A percentile compares a stretch with the other conserved stretches of the same genome.
Evolutionary conservation across 2,888 invertebrate species (phyloP).

Genomic region (Heteromyza rotundicornis): DNA sequence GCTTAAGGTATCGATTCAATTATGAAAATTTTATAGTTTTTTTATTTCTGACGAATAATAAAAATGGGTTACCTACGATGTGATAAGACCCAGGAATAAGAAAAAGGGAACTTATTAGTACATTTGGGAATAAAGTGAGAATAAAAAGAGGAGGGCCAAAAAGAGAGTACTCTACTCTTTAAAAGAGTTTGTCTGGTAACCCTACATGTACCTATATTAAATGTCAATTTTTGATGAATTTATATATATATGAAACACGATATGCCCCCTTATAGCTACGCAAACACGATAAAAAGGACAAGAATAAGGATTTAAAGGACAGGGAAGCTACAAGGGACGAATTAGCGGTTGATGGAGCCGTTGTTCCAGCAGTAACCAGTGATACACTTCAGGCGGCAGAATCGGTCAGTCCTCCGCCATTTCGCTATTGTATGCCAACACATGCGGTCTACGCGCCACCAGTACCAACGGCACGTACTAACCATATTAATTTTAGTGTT

Average conservation of each 20-base stretch:
- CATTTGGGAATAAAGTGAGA: too few relatives aligned
- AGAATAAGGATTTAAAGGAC: conserved; percentile 40
- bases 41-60: too few relatives aligned
- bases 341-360: too few relatives aligned
- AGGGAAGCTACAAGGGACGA: conserved; percentile 35
- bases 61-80: too few relatives aligned
- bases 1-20: too few relatives aligned
- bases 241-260: conserved; percentile 21
- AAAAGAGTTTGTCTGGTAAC: too few relatives aligned
- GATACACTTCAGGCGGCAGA: conserved; percentile 48
- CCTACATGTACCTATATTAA: not conserved
- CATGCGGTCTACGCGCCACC: conserved; percentile 69
- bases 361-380: conserved; percentile 14
- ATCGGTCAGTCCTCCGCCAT: conserved; percentile 58
- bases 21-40: too few relatives aligned
- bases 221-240: not conserved
- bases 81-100: too few relatives aligned
- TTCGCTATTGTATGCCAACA: conserved; percentile 69
- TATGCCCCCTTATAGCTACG: conserved; percentile 52
- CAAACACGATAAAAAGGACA: conserved; percentile 53
- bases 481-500: too few relatives aligned
- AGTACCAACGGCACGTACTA: conserved; percentile 69
- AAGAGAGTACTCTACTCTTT: too few relatives aligned
- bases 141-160: too few relatives aligned
- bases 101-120: too few relatives aligned